These are phyloP conservation scores for Pristionchus fissidentatus DNA, from an alignment of 2,888 invertebrate genomes.

Conservation along the genomic window DNA sequence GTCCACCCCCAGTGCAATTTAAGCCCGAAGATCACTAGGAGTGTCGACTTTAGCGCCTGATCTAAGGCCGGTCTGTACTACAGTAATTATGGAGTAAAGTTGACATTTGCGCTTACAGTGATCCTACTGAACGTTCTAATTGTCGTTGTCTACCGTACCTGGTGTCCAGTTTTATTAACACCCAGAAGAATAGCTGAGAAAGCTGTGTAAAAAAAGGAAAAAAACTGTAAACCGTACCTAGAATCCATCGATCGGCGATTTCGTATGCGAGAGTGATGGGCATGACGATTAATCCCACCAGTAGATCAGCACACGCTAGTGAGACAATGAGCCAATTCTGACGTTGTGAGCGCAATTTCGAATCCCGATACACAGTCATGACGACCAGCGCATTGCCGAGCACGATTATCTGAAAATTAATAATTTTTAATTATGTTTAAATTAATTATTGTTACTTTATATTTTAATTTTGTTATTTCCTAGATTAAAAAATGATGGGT, in stretches of 20 bases:
- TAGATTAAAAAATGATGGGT: too few species aligned
- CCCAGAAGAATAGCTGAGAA: background rate
- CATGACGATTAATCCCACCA: constrained; percentile 78
- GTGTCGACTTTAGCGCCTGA: too few species aligned
- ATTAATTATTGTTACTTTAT: too few species aligned
- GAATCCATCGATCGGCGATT: constrained; percentile 78
- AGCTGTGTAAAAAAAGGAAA: background rate
- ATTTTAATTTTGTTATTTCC: too few species aligned
- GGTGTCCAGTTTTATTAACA: background rate
- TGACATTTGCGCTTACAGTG: too few species aligned
- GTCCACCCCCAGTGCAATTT: too few species aligned
- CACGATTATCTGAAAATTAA: constrained; percentile 69
- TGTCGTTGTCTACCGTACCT: background rate
- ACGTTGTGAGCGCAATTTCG: constrained; percentile 75
- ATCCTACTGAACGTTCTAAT: background rate
- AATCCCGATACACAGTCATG: constrained; percentile 72
- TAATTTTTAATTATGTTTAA: too few species aligned
- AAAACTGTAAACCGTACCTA: constrained; percentile 75
- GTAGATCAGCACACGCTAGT: constrained; percentile 75
- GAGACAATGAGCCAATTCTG: constrained; percentile 79
- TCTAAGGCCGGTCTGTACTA: too few species aligned
- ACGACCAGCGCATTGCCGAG: constrained; percentile 74
- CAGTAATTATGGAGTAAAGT: too few species aligned
- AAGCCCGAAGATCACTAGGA: too few species aligned
- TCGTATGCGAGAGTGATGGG: constrained; percentile 78